Percentiles rank a stretch among this genome's conserved stretches.
Conservation (phyloP, 2,113 vertebrate genomes). For the Empidonax traillii region DNA sequence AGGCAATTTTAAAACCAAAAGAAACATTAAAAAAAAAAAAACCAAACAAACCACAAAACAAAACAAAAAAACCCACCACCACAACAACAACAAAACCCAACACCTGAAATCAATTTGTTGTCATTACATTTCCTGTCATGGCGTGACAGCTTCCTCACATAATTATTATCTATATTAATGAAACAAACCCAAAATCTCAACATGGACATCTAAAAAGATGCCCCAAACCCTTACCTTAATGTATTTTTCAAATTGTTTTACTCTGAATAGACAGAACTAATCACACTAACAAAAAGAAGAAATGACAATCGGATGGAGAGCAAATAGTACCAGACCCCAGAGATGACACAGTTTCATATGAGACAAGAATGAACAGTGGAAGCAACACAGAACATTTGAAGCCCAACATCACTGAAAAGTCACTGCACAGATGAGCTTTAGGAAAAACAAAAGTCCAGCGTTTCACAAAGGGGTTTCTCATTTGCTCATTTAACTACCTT, state of each 20-base stretch:
- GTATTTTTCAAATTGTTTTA: not conserved
- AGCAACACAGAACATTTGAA: constrained; percentile 30
- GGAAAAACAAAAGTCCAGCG: not conserved
- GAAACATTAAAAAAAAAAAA: not conserved
- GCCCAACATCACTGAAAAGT: not conserved
- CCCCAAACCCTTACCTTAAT: not conserved
- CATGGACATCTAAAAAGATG: not conserved
- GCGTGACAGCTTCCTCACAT: not conserved
- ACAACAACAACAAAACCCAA: too few species aligned
- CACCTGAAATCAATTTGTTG: not conserved
- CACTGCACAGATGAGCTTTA: not conserved
- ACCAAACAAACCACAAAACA: not conserved
- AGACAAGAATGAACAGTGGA: not conserved
- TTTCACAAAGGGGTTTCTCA: not conserved
- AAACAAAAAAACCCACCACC: too few species aligned
- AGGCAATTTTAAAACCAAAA: not conserved
- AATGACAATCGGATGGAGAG: not conserved
- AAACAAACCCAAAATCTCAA: not conserved
- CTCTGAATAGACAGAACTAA: not conserved
- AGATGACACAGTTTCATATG: not conserved
- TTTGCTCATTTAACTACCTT: not conserved
- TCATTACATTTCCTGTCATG: not conserved
- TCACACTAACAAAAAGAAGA: not conserved
- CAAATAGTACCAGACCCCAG: constrained; percentile 7
- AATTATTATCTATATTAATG: not conserved